These are phyloP conservation scores for Aplodontia rufa DNA, from an alignment of 2,113 vertebrate genomes.

Conservation along the genomic window DNA sequence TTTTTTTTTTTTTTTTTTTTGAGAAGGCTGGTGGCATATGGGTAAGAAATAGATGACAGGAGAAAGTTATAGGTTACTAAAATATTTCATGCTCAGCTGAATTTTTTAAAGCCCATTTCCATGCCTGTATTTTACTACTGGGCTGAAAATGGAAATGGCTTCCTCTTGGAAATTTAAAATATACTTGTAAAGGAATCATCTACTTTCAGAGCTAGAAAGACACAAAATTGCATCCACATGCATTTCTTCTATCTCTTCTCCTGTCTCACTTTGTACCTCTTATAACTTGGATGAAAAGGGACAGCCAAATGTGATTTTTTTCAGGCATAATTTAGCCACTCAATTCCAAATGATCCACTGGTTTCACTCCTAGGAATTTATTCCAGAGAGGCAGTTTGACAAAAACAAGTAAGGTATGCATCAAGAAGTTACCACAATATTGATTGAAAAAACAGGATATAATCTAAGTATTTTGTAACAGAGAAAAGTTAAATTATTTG, in stretches of 20 bases:
- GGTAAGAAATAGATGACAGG: not conserved
- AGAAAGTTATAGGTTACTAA: not conserved
- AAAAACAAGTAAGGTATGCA: not conserved
- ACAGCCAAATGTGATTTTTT: not conserved
- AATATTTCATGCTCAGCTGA: not conserved
- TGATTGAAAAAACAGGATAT: not conserved
- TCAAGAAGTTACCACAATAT: not conserved
- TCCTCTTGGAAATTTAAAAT: constrained; percentile 35
- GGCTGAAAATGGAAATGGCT: constrained; percentile 32
- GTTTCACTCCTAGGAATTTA: not conserved
- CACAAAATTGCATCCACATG: not conserved
- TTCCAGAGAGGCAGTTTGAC: not conserved
- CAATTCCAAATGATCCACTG: not conserved
- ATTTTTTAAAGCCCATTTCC: constrained; percentile 40
- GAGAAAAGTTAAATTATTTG: constrained; percentile 15
- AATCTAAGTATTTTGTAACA: not conserved
- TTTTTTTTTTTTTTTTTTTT: not conserved
- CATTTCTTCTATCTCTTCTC: not conserved
- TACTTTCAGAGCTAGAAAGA: not conserved
- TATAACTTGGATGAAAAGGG: not conserved
- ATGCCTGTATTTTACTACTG: not conserved
- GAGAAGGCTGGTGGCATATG: not conserved
- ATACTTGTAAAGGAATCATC: not conserved
- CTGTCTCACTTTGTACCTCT: not conserved
- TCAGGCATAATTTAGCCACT: not conserved